phyloP scores from a whole-genome alignment of 2,888 invertebrate genomes.

The Anorthoa munda region DNA sequence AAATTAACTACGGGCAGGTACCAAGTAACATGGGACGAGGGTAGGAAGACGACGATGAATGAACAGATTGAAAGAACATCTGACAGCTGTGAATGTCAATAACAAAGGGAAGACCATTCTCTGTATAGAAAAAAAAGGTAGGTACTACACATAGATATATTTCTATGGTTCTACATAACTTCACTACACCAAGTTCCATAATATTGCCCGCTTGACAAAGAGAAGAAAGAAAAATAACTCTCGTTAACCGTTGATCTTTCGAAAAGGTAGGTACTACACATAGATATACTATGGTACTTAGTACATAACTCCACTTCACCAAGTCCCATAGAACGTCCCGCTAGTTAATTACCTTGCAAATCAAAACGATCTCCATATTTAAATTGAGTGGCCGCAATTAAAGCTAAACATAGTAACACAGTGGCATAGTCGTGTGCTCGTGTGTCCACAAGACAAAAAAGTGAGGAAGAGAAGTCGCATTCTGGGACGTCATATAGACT shows the following conservation, averaged over 20 bases:
- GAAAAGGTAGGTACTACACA: slow-evolving; percentile 18
- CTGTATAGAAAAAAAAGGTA: no score
- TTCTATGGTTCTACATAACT: no score
- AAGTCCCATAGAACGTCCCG: neutral
- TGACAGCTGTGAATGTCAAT: neutral
- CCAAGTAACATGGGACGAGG: neutral
- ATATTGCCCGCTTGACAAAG: neutral
- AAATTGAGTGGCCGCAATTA: slow-evolving; percentile 51
- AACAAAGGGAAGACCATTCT: neutral
- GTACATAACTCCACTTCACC: neutral
- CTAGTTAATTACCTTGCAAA: slow-evolving; percentile 42
- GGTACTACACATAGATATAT: no score
- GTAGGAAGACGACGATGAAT: neutral
- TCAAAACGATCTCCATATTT: slow-evolving; percentile 51
- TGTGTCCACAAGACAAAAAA: slow-evolving; percentile 2
- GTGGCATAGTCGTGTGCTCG: slow-evolving; percentile 25
- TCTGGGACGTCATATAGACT: neutral
- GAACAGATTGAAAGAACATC: no score
- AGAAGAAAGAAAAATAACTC: no score
- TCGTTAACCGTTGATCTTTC: slow-evolving; percentile 3
- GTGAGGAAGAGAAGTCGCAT: slow-evolving; percentile 10
- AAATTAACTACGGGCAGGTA: no score
- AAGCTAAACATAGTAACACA: slow-evolving; percentile 43
- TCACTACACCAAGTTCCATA: no score
- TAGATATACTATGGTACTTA: neutral